Percentiles rank a stretch among this genome's conserved stretches.
Conservation (phyloP, 2,797 vertebrate species). For the Pseudochromis fuscus region DNA sequence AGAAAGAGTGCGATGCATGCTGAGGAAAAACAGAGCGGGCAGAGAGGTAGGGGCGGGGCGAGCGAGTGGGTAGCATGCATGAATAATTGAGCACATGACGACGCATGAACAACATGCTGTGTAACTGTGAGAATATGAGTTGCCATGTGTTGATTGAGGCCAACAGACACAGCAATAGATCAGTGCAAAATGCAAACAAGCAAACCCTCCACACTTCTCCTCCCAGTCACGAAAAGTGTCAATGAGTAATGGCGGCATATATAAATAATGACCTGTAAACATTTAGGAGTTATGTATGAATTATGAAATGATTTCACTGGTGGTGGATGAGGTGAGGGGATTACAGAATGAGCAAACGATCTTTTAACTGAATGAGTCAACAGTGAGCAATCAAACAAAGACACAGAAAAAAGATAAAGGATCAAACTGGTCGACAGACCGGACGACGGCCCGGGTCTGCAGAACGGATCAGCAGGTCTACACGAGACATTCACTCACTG, state of each 20-base stretch:
- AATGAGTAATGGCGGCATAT: conserved; percentile 11
- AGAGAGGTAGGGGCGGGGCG: conserved; percentile 25
- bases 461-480: conserved; percentile 57
- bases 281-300: conserved; percentile 8
- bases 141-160: conserved; percentile 56
- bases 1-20: conserved; percentile 18
- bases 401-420: neutral
- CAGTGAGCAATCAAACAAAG: conserved; percentile 13
- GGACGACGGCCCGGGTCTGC: conserved; percentile 33
- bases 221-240: neutral
- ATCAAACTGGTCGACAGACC: conserved; percentile 23
- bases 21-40: conserved; percentile 8
- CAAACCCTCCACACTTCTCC: no score
- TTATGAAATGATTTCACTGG: conserved; percentile 7
- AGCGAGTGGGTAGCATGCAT: conserved; percentile 51
- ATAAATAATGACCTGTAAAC: conserved; percentile 12
- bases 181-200: conserved; percentile 23
- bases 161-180: conserved; percentile 42
- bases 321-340: conserved; percentile 11
- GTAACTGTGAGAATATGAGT: conserved; percentile 49
- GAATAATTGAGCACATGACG: conserved; percentile 68
- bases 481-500: conserved; percentile 64
- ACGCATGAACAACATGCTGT: conserved; percentile 39
- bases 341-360: conserved; percentile 14
- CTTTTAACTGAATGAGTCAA: neutral